Evolutionary conservation across 2,888 invertebrate genomes (phyloP).

Genomic region (Spisula subtruncata): DNA sequence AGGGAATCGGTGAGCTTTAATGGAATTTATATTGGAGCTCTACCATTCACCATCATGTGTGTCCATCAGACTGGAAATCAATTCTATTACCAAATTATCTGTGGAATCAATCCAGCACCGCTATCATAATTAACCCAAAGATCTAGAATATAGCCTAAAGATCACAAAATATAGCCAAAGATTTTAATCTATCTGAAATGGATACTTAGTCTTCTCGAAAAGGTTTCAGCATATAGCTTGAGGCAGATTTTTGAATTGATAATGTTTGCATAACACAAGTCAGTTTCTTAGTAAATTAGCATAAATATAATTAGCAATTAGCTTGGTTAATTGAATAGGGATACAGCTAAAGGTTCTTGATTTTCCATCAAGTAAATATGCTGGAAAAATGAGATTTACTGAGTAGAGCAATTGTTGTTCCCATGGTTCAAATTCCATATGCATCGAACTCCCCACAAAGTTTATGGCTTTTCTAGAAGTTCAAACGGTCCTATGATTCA

Average conservation of each 20-base stretch:
- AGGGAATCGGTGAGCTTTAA: constrained; percentile 28
- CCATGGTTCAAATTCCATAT: no score
- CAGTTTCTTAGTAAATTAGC: no score
- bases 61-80: not conserved
- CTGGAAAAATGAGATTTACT: no score
- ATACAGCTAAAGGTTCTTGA: no score
- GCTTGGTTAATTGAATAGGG: no score
- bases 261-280: not conserved
- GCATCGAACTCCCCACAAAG: no score
- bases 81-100: constrained; percentile 43
- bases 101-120: constrained; percentile 22
- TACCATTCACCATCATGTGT: constrained; percentile 12
- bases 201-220: not conserved
- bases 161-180: not conserved
- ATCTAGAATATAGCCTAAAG: not conserved
- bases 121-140: constrained; percentile 17
- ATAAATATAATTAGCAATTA: no score
- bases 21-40: constrained; percentile 14
- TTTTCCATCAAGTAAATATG: no score
- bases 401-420: no score
- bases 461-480: no score
- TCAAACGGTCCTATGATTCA: no score
- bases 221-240: not conserved
- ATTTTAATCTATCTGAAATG: not conserved
- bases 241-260: not conserved